Evolutionary conservation across 2,888 invertebrate species (phyloP).

Genomic region (Adineta ricciae): DNA sequence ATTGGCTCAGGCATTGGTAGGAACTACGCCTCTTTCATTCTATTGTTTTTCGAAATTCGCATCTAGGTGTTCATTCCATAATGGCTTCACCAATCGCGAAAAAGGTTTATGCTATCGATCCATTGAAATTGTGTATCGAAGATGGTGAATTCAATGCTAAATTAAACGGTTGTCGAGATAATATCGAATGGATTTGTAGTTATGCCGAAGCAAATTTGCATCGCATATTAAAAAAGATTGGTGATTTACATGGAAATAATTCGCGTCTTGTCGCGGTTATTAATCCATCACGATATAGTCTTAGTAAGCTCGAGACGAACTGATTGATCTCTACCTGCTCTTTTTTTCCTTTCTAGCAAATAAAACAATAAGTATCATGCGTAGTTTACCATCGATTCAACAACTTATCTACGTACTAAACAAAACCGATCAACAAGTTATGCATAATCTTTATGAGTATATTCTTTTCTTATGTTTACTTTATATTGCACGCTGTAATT

Average conservation of each 20-base stretch:
- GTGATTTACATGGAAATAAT: neutral
- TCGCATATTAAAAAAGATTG: neutral
- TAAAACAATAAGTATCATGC: neutral
- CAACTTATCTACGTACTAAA: neutral
- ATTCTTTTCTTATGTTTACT: neutral
- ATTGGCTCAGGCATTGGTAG: conserved; percentile 13
- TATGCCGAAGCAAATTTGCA: neutral
- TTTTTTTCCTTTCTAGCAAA: neutral
- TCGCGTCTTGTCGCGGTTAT: neutral
- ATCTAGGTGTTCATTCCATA: neutral
- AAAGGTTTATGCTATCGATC: neutral
- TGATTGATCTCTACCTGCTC: no score
- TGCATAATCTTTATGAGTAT: conserved; percentile 17
- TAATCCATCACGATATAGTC: neutral
- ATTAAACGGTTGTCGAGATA: neutral
- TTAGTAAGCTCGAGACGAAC: neutral
- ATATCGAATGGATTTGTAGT: conserved; percentile 5
- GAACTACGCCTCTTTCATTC: neutral
- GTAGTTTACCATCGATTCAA: neutral
- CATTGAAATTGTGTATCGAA: neutral
- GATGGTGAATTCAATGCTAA: conserved; percentile 15
- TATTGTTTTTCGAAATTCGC: no score
- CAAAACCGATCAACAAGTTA: neutral
- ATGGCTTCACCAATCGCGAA: neutral
- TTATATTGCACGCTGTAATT: neutral